Evolutionary conservation across 1,140 invertebrate genomes (phyloP).

Genomic region (Sminthurinus signatus): DNA sequence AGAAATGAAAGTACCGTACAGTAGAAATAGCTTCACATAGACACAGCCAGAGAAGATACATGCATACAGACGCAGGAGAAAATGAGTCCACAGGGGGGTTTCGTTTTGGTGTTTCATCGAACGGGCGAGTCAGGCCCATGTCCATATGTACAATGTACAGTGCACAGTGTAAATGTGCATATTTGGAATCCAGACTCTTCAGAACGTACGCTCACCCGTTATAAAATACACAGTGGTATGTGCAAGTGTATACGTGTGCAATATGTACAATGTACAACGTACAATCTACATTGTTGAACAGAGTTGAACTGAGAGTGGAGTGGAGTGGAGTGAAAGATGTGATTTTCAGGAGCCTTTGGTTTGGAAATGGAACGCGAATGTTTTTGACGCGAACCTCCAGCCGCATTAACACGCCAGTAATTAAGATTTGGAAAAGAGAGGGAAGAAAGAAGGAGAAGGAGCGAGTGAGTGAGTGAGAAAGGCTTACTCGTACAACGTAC

Average conservation of each 20-base stretch:
- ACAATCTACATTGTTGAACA: no score
- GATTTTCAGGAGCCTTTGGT: conserved; percentile 28
- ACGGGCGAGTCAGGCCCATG: no score
- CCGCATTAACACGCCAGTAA: conserved; percentile 37
- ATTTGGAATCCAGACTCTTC: no score
- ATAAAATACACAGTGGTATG: no score
- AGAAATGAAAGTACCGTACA: not conserved
- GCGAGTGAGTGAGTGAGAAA: conserved; percentile 16
- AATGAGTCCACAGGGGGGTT: conserved; percentile 33
- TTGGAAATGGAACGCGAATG: conserved; percentile 29
- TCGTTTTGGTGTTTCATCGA: conserved; percentile 17
- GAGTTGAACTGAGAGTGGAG: no score
- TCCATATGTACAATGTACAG: no score
- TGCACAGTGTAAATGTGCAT: no score
- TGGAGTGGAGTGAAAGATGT: conserved; percentile 20
- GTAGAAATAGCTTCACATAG: no score
- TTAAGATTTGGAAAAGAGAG: conserved; percentile 32
- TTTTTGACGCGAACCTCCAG: conserved; percentile 35
- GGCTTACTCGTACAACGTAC: conserved; percentile 3
- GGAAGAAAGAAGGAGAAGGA: conserved; percentile 1
- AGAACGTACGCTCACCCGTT: no score
- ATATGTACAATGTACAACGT: no score
- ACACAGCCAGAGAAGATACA: no score
- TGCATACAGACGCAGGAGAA: conserved; percentile 13
- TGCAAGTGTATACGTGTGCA: conserved; percentile 3